Base-by-base conservation (phyloP, 2,113 vertebrate genomes). In the Neogobius melanostomus region DNA sequence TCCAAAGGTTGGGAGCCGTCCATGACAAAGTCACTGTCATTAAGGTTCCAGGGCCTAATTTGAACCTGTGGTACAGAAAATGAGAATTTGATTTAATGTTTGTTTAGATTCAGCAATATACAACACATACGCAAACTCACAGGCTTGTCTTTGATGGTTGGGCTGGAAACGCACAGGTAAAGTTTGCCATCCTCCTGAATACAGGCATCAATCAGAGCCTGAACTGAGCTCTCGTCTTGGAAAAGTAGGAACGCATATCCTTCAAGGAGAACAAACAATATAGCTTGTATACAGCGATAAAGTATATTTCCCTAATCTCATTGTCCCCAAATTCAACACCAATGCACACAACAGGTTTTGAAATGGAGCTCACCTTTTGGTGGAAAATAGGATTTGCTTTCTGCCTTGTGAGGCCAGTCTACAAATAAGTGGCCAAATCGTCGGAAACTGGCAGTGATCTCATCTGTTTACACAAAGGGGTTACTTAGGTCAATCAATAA, bases 11-110 rank as follows among this genome's bases (percentile, higher is more conserved):
- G 98, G 82, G 98, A 99, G 84, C 97, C 98, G 74, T 99, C 98
- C 98, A 99, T 99, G 71, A 99, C 98, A 91, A 99, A 99, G 88
- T 99, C 98, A 90, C 98, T 99, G 91, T 99, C 98, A 73, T 98
- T 99, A 69, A 99, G 95, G 90, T 99, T 99, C 98, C 98, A 99
- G 81, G 98, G 98, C 63, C 98, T 93, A 72, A 99, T 99, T 92
- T 99, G 97, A 76, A 99, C 98, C 98, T 99, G 81, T 66, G 56
- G 11, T 12, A 16, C 42, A 48, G 6, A 62, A 45, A 47, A 57
- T 21, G 59, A 14, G 6, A 1, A 49, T 50, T 62, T 64, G 28
- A 59, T 53, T 48, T 44, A 42, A 15, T 47, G 11, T 36, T 17
- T 8, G 46, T n/a, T 42, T 5, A 48, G 15, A 46, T 42, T 2